These are phyloP conservation scores for Horisme vitalbata DNA, from an alignment of 2,888 invertebrate genomes.

Conservation along the genomic window DNA sequence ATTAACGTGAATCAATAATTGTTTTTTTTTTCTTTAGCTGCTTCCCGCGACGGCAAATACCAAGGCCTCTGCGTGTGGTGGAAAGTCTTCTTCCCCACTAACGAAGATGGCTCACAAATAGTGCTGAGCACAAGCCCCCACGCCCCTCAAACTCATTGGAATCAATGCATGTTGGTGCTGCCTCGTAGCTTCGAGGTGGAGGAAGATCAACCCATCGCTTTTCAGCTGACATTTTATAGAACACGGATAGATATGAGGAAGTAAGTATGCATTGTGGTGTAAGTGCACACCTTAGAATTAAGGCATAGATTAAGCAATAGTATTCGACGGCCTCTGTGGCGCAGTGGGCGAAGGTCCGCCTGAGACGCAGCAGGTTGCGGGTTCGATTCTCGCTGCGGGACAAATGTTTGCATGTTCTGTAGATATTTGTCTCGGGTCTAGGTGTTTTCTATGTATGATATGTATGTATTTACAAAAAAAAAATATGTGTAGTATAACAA, in stretches of 20 bases:
- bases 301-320: too few species aligned
- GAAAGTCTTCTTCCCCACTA: constrained; percentile 87
- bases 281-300: too few species aligned
- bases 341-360: too few species aligned
- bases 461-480: too few species aligned
- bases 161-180: constrained; percentile 93
- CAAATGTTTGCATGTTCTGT: too few species aligned
- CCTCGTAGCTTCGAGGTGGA: constrained; percentile 84
- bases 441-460: too few species aligned
- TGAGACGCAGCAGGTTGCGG: too few species aligned
- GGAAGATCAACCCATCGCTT: constrained; percentile 85
- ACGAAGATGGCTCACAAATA: constrained; percentile 79
- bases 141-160: constrained; percentile 93
- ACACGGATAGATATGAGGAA: constrained; percentile 76
- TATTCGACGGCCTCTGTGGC: too few species aligned
- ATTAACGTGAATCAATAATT: too few species aligned
- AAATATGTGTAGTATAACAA: too few species aligned
- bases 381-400: too few species aligned
- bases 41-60: constrained; percentile 83
- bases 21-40: constrained; percentile 61
- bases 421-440: too few species aligned
- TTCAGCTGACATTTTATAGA: constrained; percentile 85
- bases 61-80: constrained; percentile 93
- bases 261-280: constrained; percentile 35
- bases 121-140: constrained; percentile 90